Evolutionary conservation across 2,888 invertebrate species (phyloP), one percentile per base, ranked within the genome.

Genomic region (Arge pagana): DNA sequence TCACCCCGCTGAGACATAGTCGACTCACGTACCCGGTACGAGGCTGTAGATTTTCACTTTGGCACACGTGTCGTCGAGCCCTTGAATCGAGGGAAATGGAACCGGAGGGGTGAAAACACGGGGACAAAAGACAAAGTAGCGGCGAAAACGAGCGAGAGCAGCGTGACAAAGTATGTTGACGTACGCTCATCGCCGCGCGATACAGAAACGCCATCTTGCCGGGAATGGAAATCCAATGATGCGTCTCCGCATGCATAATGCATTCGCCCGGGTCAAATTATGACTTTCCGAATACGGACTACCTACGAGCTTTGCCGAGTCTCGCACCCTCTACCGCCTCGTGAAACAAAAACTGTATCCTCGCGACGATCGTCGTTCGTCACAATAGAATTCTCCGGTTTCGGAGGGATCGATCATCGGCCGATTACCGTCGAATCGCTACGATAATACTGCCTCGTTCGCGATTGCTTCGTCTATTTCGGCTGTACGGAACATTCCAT

Each of bases 181-280:
- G 33, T 33, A 45, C 31, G 33, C 43, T 33, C 23, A 6, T 57
- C 60, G 57, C 55, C 61, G 57, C 64, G 58, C 65, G 66, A 68
- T 67, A 65, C 67, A 65, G 64, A 64, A 60, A 59, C 63, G 58
- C 60, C 55, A 54, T 53, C 59, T 49, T 51, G 53, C 59, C 61
- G 64, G 64, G 70, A 75, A 76, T 76, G 71, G 75, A 67, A 71
- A 75, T 75, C 74, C 71, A 70, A 76, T 76, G 75, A 76, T 76
- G 74, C 76, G 70, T 64, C 57, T 65, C 56, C 65, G 60, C 66
- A 71, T 66, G 60, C 63, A 66, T 67, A 65, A 72, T 76, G 74
- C 73, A 76, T 74, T 68, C n/a, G n/a, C n/a, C n/a, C n/a, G n/a
- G n/a, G n/a, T n/a, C n/a, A n/a, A n/a, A n/a, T n/a, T n/a, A n/a